Base-by-base conservation (phyloP, 2,888 invertebrate genomes). In the Lycaena phlaeas region DNA sequence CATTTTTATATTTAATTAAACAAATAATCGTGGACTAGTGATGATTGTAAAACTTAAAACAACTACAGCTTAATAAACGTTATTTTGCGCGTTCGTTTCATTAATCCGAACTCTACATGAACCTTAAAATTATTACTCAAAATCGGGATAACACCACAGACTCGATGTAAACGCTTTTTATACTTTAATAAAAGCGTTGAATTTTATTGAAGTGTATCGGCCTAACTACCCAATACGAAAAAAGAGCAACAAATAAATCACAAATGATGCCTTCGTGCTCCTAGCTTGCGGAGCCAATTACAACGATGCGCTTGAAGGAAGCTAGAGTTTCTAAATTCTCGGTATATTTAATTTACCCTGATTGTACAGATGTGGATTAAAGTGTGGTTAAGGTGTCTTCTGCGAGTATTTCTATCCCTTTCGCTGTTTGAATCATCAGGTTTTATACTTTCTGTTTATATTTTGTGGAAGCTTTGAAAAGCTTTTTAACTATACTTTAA, bases 281-380 rank as follows among this genome's bases (percentile, higher is more conserved):
- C 65, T 64, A 69, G 64, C 68, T 61, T 66, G 69, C 68, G 70
- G 70, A 68, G 76, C 77, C 81, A 82, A 82, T 84, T 84, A 84
- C 69, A 54, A 59, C 77, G 82, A 71, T 79, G 74, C 82, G 82
- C 81, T 82, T 75, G 77, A 77, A 78, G 79, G 75, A 81, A 81
- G 78, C 72, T 74, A 75, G 30, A 78, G 77, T 84, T 82, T 82
- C 84, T 84, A 84, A 81, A 82, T 82, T 82, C 82, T 82, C 77
- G 72, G 77, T 81, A 76, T 79, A 74, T 79, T 78, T 79, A 77
- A 77, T 81, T 78, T 69, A 75, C 67, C 75, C 78, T 79, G 82
- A 84, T 82, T 81, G 75, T 74, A 26, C 39, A 30, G 30, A 39
- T 39, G 39, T 39, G 29, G 30, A 30, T 39, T 39, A 39, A 39